A percentile compares a stretch with the other conserved stretches of the same genome.
phyloP scores from a whole-genome alignment of 2,797 vertebrate genomes.

The Dendrocincla fuliginosa region DNA sequence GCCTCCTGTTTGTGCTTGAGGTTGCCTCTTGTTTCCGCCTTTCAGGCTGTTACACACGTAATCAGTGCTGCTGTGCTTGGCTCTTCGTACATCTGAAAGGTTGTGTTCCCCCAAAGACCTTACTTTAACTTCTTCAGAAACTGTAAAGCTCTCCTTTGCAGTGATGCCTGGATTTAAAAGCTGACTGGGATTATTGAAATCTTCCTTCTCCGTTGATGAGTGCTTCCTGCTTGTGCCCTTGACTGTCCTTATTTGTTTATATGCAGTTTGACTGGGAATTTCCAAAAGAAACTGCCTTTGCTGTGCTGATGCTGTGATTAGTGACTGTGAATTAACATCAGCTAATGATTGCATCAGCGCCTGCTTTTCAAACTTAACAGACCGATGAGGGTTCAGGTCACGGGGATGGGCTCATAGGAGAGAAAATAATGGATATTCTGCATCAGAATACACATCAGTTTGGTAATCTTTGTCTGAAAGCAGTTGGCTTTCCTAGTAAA shows the following conservation, averaged over 20 bases:
- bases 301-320: neutral
- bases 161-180: neutral
- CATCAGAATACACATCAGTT: too few species aligned
- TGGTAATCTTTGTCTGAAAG: neutral
- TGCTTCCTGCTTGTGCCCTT: neutral
- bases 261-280: neutral
- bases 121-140: neutral
- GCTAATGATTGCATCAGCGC: neutral
- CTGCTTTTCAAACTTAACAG: neutral
- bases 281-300: neutral
- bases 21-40: rapidly evolving
- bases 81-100: neutral
- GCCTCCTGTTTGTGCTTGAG: neutral
- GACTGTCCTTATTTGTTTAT: neutral
- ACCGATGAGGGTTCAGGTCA: neutral
- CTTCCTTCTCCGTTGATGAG: neutral
- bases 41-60: neutral
- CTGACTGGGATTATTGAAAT: neutral
- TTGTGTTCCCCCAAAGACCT: neutral
- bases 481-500: neutral
- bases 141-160: neutral
- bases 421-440: neutral
- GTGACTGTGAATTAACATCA: neutral
- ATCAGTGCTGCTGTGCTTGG: neutral
- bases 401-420: neutral